phyloP scores from a whole-genome alignment of 2,888 invertebrate species.

The Harmothoe impar region DNA sequence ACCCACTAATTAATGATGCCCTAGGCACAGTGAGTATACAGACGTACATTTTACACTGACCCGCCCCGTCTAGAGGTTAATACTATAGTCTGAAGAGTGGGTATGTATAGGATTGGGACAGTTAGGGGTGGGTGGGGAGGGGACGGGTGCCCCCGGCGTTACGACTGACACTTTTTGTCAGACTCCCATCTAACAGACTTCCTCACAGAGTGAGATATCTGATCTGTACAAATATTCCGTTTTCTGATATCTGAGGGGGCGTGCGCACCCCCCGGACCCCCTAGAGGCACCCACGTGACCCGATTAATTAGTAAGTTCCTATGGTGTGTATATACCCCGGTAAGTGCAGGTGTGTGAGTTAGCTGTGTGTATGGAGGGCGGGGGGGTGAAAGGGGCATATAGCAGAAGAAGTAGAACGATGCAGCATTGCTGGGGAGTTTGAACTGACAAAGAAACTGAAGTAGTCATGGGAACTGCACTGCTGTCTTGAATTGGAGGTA shows the following conservation, averaged over 20 bases:
- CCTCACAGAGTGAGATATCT: not conserved
- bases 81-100: too few relatives aligned
- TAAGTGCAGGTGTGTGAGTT: not conserved
- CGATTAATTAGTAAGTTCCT: conserved; percentile 9
- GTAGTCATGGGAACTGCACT: not conserved
- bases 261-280: not conserved
- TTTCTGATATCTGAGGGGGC: conserved; percentile 23
- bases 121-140: not conserved
- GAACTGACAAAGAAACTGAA: not conserved
- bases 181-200: not conserved
- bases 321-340: not conserved
- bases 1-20: conserved; percentile 10
- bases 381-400: not conserved
- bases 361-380: not conserved
- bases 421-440: not conserved
- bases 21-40: not conserved
- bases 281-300: not conserved
- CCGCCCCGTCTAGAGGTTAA: too few relatives aligned
- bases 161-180: conserved; percentile 34
- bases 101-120: not conserved
- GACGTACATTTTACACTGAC: not conserved
- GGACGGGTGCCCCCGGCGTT: not conserved
- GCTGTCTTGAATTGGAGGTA: not conserved
- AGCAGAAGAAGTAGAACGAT: not conserved
- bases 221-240: not conserved